phyloP scores from a whole-genome alignment of 1,140 invertebrate genomes.

The Eubasilissa regina region DNA sequence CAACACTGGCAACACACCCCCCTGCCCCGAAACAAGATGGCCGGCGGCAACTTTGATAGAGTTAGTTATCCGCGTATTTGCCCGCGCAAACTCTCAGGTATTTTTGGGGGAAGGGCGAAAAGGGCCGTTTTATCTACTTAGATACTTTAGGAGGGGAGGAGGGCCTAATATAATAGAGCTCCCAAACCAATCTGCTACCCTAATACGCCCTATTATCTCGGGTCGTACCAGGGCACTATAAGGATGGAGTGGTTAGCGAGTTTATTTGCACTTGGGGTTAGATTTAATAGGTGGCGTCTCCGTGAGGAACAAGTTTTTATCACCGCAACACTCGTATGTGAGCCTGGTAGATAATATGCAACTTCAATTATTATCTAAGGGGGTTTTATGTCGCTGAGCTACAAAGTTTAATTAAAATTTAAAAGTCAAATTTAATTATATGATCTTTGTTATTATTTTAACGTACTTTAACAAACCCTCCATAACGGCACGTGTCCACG shows the following conservation, averaged over 20 bases:
- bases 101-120: slow-evolving; percentile 2
- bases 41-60: background rate
- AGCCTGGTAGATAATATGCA: background rate
- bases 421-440: background rate
- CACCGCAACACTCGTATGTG: background rate
- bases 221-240: background rate
- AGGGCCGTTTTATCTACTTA: slow-evolving; percentile 31
- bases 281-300: slow-evolving; percentile 28
- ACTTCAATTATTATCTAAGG: background rate
- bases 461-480: background rate
- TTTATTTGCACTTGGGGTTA: slow-evolving; percentile 34
- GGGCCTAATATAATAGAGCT: slow-evolving; percentile 28
- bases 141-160: slow-evolving; percentile 1
- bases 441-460: background rate
- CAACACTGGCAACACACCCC: slow-evolving; percentile 5
- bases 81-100: background rate
- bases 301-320: slow-evolving; percentile 30
- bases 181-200: slow-evolving; percentile 36
- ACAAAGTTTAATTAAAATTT: background rate
- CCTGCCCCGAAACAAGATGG: slow-evolving; percentile 19
- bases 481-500: too few relatives aligned
- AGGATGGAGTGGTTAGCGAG: background rate
- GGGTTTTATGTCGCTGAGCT: background rate
- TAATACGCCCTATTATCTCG: slow-evolving; percentile 24
- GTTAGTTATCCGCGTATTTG: slow-evolving; percentile 18